Evolutionary conservation across 2,888 invertebrate genomes (phyloP).

Genomic region (Steromphala cineraria): DNA sequence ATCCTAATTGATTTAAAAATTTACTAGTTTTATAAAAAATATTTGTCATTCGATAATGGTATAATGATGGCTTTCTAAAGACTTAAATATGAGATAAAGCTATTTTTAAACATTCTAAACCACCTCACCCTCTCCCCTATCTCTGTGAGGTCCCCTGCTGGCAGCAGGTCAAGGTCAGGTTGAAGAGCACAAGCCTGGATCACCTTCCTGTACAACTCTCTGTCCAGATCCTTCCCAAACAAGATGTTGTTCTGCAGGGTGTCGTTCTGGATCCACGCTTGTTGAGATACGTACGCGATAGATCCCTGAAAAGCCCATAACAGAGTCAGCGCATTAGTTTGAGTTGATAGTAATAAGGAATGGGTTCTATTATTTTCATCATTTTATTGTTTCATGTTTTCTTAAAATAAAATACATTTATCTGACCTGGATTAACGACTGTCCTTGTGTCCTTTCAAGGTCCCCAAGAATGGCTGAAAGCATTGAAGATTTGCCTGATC

Average conservation of each 20-base stretch:
- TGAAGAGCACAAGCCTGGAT: conserved; percentile 91
- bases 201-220: conserved; percentile 84
- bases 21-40: no score
- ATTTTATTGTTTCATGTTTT: no score
- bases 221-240: conserved; percentile 87
- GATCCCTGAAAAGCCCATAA: conserved; percentile 66
- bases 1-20: no score
- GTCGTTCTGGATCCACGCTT: conserved; percentile 96
- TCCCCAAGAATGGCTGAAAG: neutral
- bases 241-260: conserved; percentile 93
- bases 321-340: no score
- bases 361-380: no score
- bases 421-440: neutral
- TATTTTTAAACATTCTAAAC: neutral
- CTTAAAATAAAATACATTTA: neutral
- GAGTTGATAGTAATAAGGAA: no score
- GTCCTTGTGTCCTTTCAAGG: neutral
- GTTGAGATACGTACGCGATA: conserved; percentile 77
- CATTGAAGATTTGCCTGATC: neutral
- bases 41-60: no score
- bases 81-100: no score
- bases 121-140: conserved; percentile 85
- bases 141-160: conserved; percentile 94
- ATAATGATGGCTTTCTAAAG: no score
- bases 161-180: conserved; percentile 90